phyloP scores from a whole-genome alignment of 1,140 invertebrate species.

The Drosophila ercepeae region DNA sequence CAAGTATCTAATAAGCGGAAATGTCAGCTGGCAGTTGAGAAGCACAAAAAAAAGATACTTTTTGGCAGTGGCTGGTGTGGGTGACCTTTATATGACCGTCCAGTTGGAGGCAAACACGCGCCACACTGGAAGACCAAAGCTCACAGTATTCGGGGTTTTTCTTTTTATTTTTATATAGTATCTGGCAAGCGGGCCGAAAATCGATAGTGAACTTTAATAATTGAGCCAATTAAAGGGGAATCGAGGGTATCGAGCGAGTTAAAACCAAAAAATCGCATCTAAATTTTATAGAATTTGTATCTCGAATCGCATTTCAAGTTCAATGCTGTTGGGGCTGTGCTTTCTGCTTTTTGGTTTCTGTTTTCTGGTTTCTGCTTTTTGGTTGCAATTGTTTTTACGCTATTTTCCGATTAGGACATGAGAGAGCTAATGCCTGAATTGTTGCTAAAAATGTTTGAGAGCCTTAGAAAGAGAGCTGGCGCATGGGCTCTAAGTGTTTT shows the following conservation, averaged over 20 bases:
- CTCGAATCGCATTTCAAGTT: slow-evolving; percentile 59
- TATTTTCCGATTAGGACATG: slow-evolving; percentile 20
- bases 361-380: too few relatives aligned
- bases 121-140: slow-evolving; percentile 67
- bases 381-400: slow-evolving; percentile 26
- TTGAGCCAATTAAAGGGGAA: slow-evolving; percentile 34
- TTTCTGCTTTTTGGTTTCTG: too few relatives aligned
- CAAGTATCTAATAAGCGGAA: slow-evolving; percentile 44
- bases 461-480: slow-evolving; percentile 20
- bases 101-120: slow-evolving; percentile 42
- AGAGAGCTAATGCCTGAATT: slow-evolving; percentile 44
- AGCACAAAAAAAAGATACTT: slow-evolving; percentile 24
- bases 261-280: not conserved
- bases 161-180: slow-evolving; percentile 32
- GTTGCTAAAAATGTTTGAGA: slow-evolving; percentile 13
- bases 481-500: slow-evolving; percentile 27
- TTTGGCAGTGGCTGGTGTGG: slow-evolving; percentile 38
- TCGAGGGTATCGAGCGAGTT: slow-evolving; percentile 21
- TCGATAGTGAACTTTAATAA: slow-evolving; percentile 54
- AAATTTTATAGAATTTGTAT: slow-evolving; percentile 7
- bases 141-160: slow-evolving; percentile 19
- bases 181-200: slow-evolving; percentile 54
- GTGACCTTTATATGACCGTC: slow-evolving; percentile 72
- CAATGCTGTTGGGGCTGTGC: slow-evolving; percentile 35
- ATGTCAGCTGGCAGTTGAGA: slow-evolving; percentile 48